Evolutionary conservation across 2,113 vertebrate genomes (phyloP).

Genomic region (Pica pica): DNA sequence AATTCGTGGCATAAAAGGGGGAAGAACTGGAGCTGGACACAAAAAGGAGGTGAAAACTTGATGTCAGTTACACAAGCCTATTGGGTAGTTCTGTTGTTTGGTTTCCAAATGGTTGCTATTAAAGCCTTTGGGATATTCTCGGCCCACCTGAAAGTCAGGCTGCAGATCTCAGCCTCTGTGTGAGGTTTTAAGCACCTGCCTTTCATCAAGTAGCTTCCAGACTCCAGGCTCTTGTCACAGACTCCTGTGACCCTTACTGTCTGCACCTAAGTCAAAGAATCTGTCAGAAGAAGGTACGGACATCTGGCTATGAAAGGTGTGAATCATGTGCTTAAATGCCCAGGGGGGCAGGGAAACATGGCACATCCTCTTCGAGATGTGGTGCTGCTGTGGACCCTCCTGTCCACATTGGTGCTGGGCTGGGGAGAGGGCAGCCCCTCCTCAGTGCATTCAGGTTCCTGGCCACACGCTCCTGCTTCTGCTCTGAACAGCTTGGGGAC

Average conservation of each 20-base stretch:
- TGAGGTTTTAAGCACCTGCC: not conserved
- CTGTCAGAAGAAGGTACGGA: not conserved
- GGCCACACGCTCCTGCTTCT: not conserved
- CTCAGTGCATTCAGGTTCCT: accelerated
- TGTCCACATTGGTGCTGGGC: not conserved
- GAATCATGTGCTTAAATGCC: not conserved
- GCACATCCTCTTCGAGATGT: accelerated
- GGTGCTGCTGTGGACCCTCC: accelerated
- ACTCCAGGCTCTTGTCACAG: not conserved
- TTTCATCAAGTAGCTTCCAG: not conserved
- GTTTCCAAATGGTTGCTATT: not conserved
- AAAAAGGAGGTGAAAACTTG: not conserved
- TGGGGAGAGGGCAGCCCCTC: not conserved
- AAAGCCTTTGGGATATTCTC: not conserved
- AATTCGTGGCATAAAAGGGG: not conserved
- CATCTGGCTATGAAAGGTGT: not conserved
- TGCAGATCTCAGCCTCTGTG: not conserved
- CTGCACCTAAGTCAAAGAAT: not conserved
- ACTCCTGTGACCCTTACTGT: not conserved
- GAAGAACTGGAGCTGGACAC: not conserved
- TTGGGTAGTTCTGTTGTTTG: not conserved
- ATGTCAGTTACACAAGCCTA: not conserved
- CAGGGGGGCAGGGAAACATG: not conserved
- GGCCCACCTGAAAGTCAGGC: not conserved
- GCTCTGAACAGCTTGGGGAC: not conserved